phyloP scores from a whole-genome alignment of 2,888 invertebrate genomes.

The Stegophylla sp. region DNA sequence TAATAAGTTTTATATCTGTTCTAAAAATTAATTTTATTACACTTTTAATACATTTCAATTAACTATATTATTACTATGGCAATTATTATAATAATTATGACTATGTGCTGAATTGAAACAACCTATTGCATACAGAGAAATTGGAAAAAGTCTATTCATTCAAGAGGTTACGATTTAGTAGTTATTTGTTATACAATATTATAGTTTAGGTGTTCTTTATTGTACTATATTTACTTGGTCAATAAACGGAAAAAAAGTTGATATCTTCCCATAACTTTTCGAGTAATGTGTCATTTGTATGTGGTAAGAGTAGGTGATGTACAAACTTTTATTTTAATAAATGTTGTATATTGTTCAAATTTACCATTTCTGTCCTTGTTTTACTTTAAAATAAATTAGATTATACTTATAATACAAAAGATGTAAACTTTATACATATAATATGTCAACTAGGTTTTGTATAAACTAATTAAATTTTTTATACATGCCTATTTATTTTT shows the following conservation, averaged over 20 bases:
- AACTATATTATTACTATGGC: constrained; percentile 9
- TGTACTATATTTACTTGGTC: constrained; percentile 15
- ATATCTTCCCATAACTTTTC: constrained; percentile 7
- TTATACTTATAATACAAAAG: constrained; percentile 8
- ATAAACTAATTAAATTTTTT: not conserved
- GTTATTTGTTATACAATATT: not conserved
- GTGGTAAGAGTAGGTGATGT: constrained; percentile 38
- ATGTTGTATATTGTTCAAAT: constrained; percentile 27
- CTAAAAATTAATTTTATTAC: constrained; percentile 21
- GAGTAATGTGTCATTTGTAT: constrained; percentile 24
- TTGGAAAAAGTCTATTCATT: constrained; percentile 18
- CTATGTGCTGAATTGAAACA: not conserved
- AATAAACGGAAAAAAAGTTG: constrained; percentile 12
- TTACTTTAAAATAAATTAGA: constrained; percentile 12
- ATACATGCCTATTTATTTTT: not conserved
- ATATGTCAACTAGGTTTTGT: no score
- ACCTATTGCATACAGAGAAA: constrained; percentile 3
- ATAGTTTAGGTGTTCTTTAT: constrained; percentile 29
- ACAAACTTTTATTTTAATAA: constrained; percentile 31
- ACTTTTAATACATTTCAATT: constrained; percentile 1
- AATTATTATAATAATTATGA: constrained; percentile 4
- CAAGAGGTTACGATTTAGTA: not conserved
- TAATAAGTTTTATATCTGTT: not conserved
- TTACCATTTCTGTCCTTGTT: constrained; percentile 21
- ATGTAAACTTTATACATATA: no score